Conservation (phyloP, 2,797 vertebrate genomes). For the Pterois miles region DNA sequence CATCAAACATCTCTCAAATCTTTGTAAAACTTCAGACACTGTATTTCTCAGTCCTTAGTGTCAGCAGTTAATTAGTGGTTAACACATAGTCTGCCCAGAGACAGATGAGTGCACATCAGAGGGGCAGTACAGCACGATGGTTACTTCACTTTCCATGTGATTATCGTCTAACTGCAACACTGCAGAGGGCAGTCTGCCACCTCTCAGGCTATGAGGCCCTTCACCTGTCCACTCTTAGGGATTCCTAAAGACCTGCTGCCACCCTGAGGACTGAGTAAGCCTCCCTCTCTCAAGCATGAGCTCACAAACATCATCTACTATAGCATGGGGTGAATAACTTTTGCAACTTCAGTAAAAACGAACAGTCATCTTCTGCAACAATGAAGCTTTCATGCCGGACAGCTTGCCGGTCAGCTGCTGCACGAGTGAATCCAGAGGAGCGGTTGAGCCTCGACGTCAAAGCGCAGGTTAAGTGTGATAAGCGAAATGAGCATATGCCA, state of each 20-base stretch:
- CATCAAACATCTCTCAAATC: constrained; percentile 63
- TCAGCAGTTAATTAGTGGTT: constrained; percentile 82
- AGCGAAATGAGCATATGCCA: constrained; percentile 84
- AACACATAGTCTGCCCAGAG: constrained; percentile 72
- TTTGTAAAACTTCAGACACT: constrained; percentile 74
- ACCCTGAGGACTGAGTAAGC: constrained; percentile 62
- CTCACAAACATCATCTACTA: constrained; percentile 26
- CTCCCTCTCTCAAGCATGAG: constrained; percentile 28
- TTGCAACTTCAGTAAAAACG: constrained; percentile 29
- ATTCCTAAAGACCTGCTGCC: constrained; percentile 75
- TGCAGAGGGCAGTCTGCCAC: constrained; percentile 32
- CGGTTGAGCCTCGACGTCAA: constrained; percentile 63
- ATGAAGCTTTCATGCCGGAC: constrained; percentile 32
- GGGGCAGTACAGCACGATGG: constrained; percentile 70
- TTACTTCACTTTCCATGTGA: constrained; percentile 72
- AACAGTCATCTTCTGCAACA: constrained; percentile 23
- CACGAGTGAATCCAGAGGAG: constrained; percentile 42
- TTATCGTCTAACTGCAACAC: constrained; percentile 50
- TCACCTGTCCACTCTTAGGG: constrained; percentile 37
- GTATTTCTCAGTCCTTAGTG: constrained; percentile 64
- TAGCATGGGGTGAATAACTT: constrained; percentile 26
- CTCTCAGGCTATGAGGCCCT: constrained; percentile 31
- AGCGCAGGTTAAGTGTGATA: constrained; percentile 80
- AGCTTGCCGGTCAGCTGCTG: constrained; percentile 55
- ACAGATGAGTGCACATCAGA: constrained; percentile 79